Evolutionary conservation across 2,888 invertebrate genomes (phyloP).

Genomic region (Mamestra brassicae): DNA sequence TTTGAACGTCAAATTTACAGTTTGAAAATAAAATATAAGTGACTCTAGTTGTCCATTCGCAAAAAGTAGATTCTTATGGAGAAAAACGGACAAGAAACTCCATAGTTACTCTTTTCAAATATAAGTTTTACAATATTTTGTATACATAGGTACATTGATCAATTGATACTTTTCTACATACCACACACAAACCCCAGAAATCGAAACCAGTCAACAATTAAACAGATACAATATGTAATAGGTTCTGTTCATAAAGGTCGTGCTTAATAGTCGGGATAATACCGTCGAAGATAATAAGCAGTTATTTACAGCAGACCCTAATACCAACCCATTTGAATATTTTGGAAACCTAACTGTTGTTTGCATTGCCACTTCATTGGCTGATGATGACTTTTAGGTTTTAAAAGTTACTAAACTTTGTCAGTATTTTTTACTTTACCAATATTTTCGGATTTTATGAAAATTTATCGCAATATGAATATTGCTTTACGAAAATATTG

Average conservation of each 20-base stretch:
- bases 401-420: neutral
- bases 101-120: too few species aligned
- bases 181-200: neutral
- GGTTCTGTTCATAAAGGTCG: slow-evolving; percentile 27
- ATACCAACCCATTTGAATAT: slow-evolving; percentile 47
- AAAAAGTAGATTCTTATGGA: too few species aligned
- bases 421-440: neutral
- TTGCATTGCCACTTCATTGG: neutral
- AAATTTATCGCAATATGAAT: neutral
- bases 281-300: slow-evolving; percentile 41
- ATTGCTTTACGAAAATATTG: neutral
- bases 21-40: too few species aligned
- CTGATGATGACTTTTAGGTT: neutral
- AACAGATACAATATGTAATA: slow-evolving; percentile 35
- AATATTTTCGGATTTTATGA: too few species aligned
- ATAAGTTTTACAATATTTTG: too few species aligned
- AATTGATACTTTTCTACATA: neutral
- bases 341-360: slow-evolving; percentile 19
- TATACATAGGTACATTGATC: too few species aligned
- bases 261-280: slow-evolving; percentile 35
- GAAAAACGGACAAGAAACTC: too few species aligned
- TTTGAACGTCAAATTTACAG: too few species aligned
- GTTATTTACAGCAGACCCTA: slow-evolving; percentile 47
- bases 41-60: too few species aligned
- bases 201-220: slow-evolving; percentile 21